Evolutionary conservation across 2,113 vertebrate species (phyloP).

Genomic region (human): DNA sequence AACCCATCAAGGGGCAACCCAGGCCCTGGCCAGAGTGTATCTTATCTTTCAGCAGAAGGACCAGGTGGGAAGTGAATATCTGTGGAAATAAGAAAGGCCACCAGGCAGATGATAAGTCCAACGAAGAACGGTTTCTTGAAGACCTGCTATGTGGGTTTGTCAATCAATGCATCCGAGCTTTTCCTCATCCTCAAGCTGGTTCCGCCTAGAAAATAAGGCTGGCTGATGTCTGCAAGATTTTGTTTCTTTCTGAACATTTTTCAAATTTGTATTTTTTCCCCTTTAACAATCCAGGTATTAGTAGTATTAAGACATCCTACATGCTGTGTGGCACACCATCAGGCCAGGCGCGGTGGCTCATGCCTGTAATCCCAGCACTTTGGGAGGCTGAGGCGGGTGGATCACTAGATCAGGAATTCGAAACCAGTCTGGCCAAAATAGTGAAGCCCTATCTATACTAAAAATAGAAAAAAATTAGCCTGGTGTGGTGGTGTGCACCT

Average conservation of each 20-base stretch:
- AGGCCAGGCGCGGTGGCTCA: too few relatives aligned
- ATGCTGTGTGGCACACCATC: too few relatives aligned
- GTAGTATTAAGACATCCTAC: not conserved
- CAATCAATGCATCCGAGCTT: rapidly evolving
- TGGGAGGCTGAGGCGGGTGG: too few relatives aligned
- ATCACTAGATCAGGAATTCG: too few relatives aligned
- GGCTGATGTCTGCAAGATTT: rapidly evolving
- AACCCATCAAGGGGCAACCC: rapidly evolving
- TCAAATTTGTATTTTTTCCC: not conserved
- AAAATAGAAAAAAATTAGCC: too few relatives aligned
- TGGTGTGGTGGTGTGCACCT: too few relatives aligned
- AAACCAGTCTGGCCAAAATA: too few relatives aligned
- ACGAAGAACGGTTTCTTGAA: not conserved
- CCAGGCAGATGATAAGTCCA: not conserved
- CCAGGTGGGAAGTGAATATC: rapidly evolving
- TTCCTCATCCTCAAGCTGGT: too few relatives aligned
- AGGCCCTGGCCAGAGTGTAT: rapidly evolving
- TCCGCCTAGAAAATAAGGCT: rapidly evolving
- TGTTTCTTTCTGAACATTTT: not conserved
- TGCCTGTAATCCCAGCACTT: too few relatives aligned
- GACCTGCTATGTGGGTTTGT: too few relatives aligned
- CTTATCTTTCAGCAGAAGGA: not conserved
- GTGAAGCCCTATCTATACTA: too few relatives aligned
- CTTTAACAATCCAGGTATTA: not conserved
- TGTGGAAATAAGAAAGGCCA: not conserved